Percentiles rank a stretch among this genome's conserved stretches.
Conservation (phyloP, 2,797 vertebrate species). For the Rhynchonycteris naso region DNA sequence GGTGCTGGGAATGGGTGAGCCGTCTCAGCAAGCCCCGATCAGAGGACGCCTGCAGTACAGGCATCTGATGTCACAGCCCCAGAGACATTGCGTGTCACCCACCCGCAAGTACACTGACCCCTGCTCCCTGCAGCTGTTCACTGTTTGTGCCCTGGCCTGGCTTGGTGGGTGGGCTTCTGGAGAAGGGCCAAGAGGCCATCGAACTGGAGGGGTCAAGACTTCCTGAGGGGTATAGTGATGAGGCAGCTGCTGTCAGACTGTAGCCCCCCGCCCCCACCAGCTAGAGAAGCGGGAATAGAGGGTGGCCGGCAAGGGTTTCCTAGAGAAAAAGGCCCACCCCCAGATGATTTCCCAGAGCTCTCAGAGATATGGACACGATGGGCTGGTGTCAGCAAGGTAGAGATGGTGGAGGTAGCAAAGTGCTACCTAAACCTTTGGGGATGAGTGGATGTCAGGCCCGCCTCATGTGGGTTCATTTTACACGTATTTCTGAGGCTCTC, state of each 20-base stretch:
- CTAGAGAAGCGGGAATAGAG: no score
- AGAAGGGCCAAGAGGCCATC: neutral
- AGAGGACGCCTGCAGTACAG: neutral
- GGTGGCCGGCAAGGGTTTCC: neutral
- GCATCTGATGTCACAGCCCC: accelerated
- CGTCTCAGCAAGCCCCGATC: neutral
- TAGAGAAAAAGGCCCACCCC: neutral
- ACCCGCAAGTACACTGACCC: accelerated
- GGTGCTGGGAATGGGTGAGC: neutral
- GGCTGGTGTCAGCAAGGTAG: neutral
- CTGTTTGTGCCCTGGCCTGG: neutral
- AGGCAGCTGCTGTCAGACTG: neutral
- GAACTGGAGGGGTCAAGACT: neutral
- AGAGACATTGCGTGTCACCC: accelerated
- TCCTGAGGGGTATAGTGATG: accelerated
- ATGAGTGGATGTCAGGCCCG: neutral
- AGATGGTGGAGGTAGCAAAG: accelerated
- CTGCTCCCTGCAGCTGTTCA: neutral
- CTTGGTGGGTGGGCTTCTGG: neutral
- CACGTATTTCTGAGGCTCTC: neutral
- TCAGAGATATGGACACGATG: neutral
- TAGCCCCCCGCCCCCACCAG: neutral
- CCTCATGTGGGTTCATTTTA: accelerated
- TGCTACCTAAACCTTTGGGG: no score
- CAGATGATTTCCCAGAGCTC: neutral